Base-by-base conservation (phyloP, 2,113 vertebrate genomes). In the Excalfactoria chinensis region DNA sequence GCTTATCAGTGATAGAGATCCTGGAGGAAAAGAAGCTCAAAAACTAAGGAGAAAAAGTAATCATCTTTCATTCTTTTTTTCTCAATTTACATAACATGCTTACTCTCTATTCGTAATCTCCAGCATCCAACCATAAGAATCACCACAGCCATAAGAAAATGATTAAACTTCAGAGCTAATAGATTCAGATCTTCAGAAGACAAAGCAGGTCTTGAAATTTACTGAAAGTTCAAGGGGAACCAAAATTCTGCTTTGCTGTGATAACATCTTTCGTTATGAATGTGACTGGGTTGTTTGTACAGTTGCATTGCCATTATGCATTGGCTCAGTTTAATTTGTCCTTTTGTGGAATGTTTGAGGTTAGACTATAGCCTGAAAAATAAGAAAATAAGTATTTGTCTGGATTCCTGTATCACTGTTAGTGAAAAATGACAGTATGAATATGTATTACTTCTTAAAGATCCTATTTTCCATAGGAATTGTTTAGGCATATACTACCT, bases 41-140 rank as follows among this genome's bases (percentile, higher is more conserved):
- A 85, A 3, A 48, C 5, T 14, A 44, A 75, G 6, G 32, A 22
- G 30, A 3, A 46, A n/a, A 85, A 79, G 72, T 48, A 7, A 56
- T 21, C 5, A 79, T 56, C 8, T 43, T 63, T 64, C 28, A 55
- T 58, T 7, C 7, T 73, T n/a, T 68, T 71, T 73, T 74, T 9
- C 53, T 35, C 49, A 23, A 43, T 56, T 59, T 34, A 40, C 13
- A 22, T 44, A 49, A 71, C 14, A 44, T 43, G 58, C 13, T 68
- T 77, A 43, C 72, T 88, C 12, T 78, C 17, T 68, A 11, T 41
- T 34, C 37, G 43, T 74, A n/a, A 59, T 60, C 22, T 40, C n/a
- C 34, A 93, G 26, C 3, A n/a, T 56, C 30, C 55, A 56, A 80
- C 21, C n/a, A 78, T n/a, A 89, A 66, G 80, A 96, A 96, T n/a